phyloP scores from a whole-genome alignment of 2,888 invertebrate genomes.

The Anagyrus pseudococci region DNA sequence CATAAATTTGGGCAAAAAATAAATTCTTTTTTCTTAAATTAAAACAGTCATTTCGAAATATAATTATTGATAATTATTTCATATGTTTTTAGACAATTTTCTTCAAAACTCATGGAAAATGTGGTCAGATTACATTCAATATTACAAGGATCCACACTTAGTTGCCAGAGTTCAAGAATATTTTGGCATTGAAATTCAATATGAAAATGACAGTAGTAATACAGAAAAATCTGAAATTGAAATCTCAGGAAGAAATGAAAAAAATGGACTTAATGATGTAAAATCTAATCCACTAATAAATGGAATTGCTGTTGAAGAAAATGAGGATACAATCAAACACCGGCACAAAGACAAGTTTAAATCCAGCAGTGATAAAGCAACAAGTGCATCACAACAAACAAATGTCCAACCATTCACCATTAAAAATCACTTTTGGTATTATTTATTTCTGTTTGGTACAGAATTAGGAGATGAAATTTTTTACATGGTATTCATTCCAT shows the following conservation, averaged over 20 bases:
- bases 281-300: constrained; percentile 30
- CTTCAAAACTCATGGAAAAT: constrained; percentile 42
- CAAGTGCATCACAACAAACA: background rate
- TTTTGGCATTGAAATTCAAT: constrained; percentile 73
- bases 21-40: background rate
- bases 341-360: constrained; percentile 54
- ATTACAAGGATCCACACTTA: constrained; percentile 76
- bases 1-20: no score
- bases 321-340: constrained; percentile 48
- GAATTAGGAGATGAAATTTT: constrained; percentile 90
- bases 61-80: background rate
- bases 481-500: constrained; percentile 89
- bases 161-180: constrained; percentile 81
- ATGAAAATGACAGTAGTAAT: constrained; percentile 24
- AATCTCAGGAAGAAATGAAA: constrained; percentile 28
- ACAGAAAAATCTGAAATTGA: constrained; percentile 22
- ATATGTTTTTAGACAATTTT: constrained; percentile 18
- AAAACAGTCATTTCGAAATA: background rate
- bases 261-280: constrained; percentile 23
- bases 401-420: constrained; percentile 65
- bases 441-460: constrained; percentile 83
- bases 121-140: constrained; percentile 64
- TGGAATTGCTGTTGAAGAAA: constrained; percentile 33
- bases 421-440: constrained; percentile 82
- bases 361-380: constrained; percentile 46